A percentile compares a stretch with the other conserved stretches of the same genome.
Evolutionary conservation across 1,140 invertebrate genomes (phyloP).

Genomic region (Pogonomyrmex barbatus): DNA sequence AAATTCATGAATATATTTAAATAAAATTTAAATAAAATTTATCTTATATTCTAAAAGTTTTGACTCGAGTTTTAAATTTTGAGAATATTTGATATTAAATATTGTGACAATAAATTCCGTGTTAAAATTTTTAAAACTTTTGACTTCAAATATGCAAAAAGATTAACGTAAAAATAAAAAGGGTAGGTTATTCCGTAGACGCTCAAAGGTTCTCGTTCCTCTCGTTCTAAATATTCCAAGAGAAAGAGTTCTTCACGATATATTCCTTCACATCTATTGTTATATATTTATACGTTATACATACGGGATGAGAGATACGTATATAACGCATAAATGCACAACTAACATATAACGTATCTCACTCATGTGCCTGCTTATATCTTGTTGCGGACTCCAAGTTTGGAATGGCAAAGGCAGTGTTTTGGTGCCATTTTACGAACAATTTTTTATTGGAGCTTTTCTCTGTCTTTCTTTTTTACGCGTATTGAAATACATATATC

Average conservation of each 20-base stretch:
- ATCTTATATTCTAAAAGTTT: not conserved
- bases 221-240: slow-evolving; percentile 44
- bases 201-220: slow-evolving; percentile 83
- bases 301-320: not conserved
- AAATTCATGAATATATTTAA: not conserved
- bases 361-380: slow-evolving; percentile 88
- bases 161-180: slow-evolving; percentile 20
- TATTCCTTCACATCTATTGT: slow-evolving; percentile 37
- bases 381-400: slow-evolving; percentile 87
- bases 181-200: slow-evolving; percentile 4
- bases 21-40: not conserved
- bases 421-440: slow-evolving; percentile 89
- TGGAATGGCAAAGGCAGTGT: slow-evolving; percentile 89
- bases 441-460: slow-evolving; percentile 73
- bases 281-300: not conserved
- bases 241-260: slow-evolving; percentile 30
- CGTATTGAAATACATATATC: slow-evolving; percentile 28
- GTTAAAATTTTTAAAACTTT: not conserved
- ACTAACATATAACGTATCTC: slow-evolving; percentile 72
- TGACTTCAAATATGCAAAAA: slow-evolving; percentile 5
- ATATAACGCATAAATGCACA: not conserved
- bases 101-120: not conserved
- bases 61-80: not conserved
- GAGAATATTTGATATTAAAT: slow-evolving; percentile 6
- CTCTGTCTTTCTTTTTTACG: slow-evolving; percentile 52